Base-by-base conservation (phyloP, 1,140 invertebrate genomes). In the Ylistrum balloti region DNA sequence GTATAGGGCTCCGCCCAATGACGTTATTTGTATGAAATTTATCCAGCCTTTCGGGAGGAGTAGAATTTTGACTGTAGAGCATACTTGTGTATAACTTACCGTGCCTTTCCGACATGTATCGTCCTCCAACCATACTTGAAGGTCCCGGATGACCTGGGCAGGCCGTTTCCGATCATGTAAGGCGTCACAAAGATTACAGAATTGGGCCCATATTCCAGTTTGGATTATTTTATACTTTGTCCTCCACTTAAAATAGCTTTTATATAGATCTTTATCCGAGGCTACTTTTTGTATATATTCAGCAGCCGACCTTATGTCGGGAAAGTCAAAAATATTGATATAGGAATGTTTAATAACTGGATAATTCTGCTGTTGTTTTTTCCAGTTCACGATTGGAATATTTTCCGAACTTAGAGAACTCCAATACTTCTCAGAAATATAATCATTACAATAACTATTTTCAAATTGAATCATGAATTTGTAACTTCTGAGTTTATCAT, bases 381-480 rank as follows among this genome's bases (percentile, higher is more conserved):
- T 89, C 88, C 88, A 89, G 33, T 74, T 85, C 0, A 89, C 88
- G 22, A 89, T 89, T 17, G 88, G 48, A 28, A 89, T 33, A 32
- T 22, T 20, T 13, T 32, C 74, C 9, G 20, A 20, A 10, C 22
- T 15, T 1, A 89, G 28, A n/a, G 17, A 20, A 33, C 33, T 33
- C 48, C 74, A 89, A 85, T 85, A 89, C 35, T 89, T 89, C 33
- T 89, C 88, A 15, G 88, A 85, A 34, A 89, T 22, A 22, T 89
- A 89, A 34, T 89, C 88, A 22, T 85, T 85, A 33, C 88, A 89
- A 20, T 85, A 89, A 85, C 88, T 89, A n/a, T 89, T 89, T 85
- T 89, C 88, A 20, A 89, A 89, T 33, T 74, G 48, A 11, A 89
- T 33, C 56, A 35, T 33, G 10, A 89, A 89, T 34, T 89, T 89